Conservation (phyloP, 1,140 invertebrate species). For the Chrysopa pallens region DNA sequence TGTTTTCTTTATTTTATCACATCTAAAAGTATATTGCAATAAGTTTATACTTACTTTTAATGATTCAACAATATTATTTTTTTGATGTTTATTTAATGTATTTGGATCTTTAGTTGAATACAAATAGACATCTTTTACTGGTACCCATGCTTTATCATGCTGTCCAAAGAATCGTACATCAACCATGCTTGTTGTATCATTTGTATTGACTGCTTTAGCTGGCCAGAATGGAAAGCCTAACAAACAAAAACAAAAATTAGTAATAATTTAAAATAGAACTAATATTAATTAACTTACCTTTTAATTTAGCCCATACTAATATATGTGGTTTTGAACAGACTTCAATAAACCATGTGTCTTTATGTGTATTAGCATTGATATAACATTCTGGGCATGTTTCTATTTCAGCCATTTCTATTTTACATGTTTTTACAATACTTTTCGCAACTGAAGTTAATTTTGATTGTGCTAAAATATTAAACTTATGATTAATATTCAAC, state of each 20-base stretch:
- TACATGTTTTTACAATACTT: slow-evolving; percentile 60
- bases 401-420: slow-evolving; percentile 76
- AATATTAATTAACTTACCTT: slow-evolving; percentile 29
- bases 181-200: slow-evolving; percentile 49
- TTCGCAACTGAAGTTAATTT: slow-evolving; percentile 63
- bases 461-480: slow-evolving; percentile 41
- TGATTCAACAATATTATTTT: slow-evolving; percentile 40
- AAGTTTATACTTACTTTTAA: slow-evolving; percentile 23
- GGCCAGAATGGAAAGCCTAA: slow-evolving; percentile 87
- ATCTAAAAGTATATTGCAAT: background rate
- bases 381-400: slow-evolving; percentile 91
- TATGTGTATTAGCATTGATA: slow-evolving; percentile 61
- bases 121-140: slow-evolving; percentile 64
- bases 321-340: slow-evolving; percentile 76
- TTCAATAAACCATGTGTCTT: slow-evolving; percentile 75
- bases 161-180: slow-evolving; percentile 89
- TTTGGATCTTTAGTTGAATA: slow-evolving; percentile 54
- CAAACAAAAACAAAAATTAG: slow-evolving; percentile 2
- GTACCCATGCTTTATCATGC: slow-evolving; percentile 83
- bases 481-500: too few species aligned
- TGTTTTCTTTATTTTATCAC: background rate
- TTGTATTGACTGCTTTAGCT: slow-evolving; percentile 68
- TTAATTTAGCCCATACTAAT: slow-evolving; percentile 81
- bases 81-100: slow-evolving; percentile 31
- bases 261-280: background rate